A percentile compares a stretch with the other conserved stretches of the same genome.
phyloP scores from a whole-genome alignment of 1,140 invertebrate species.

The Tigriopus japonicus region DNA sequence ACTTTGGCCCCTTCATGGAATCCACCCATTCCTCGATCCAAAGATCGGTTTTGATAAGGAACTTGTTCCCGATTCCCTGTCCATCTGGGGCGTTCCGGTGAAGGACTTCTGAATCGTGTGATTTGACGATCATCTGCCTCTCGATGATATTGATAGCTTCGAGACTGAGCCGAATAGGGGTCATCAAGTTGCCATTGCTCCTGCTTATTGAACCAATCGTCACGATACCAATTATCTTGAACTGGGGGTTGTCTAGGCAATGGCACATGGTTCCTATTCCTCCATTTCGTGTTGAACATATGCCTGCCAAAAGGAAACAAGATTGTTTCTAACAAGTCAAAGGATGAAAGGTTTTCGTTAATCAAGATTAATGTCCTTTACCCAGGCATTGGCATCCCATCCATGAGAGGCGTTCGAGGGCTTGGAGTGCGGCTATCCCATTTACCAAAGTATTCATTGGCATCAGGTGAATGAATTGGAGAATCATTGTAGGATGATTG shows the following conservation, averaged over 20 bases:
- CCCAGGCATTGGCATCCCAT: not conserved
- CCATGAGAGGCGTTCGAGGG: not conserved
- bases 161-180: not conserved
- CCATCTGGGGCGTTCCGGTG: not conserved
- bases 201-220: conserved; percentile 6
- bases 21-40: not conserved
- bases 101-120: not conserved
- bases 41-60: conserved; percentile 6
- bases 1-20: not conserved
- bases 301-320: not conserved
- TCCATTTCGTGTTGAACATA: not conserved
- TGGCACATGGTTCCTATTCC: not conserved
- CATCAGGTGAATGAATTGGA: conserved; percentile 1
- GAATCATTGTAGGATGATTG: conserved; percentile 7
- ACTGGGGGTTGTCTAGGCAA: not conserved
- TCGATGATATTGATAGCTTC: not conserved
- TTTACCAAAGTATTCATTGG: conserved; percentile 9
- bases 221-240: conserved; percentile 7
- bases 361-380: not conserved
- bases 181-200: not conserved
- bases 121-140: not conserved
- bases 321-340: not conserved
- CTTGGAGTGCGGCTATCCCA: conserved; percentile 5
- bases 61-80: not conserved
- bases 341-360: not conserved